These are phyloP conservation scores for Tonatia bakeri DNA, from an alignment of 2,113 vertebrate genomes.

Conservation along the genomic window DNA sequence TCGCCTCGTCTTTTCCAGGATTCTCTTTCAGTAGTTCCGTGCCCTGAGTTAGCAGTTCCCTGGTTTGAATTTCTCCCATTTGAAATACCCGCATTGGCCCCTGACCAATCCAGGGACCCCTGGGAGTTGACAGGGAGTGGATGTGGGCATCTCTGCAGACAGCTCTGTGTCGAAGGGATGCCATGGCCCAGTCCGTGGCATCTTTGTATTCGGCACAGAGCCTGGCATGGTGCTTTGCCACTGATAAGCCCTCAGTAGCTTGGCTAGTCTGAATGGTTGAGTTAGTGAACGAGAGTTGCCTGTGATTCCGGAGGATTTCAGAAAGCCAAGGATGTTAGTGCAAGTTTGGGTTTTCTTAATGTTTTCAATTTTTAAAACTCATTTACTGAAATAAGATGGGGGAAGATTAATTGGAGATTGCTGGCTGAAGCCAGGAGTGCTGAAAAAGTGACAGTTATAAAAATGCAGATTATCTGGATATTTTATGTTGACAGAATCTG, in stretches of 20 bases:
- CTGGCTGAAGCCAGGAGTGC: neutral
- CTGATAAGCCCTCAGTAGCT: neutral
- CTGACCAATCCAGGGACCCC: neutral
- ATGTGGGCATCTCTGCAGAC: neutral
- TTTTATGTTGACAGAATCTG: neutral
- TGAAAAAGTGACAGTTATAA: neutral
- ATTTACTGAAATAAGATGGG: neutral
- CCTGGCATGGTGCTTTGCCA: neutral
- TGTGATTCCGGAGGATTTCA: neutral
- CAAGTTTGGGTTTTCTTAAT: neutral
- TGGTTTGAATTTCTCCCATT: neutral
- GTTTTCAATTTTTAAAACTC: constrained; percentile 14
- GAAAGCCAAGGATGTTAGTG: neutral
- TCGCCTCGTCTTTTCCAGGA: neutral
- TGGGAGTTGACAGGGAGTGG: neutral
- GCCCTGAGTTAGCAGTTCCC: neutral
- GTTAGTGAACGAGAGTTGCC: neutral
- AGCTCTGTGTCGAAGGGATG: neutral
- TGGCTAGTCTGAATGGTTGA: neutral
- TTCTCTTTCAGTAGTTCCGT: neutral
- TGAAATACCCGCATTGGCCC: neutral
- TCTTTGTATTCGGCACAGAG: neutral
- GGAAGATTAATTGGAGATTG: neutral
- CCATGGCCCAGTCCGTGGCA: neutral
- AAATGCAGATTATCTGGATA: neutral